Conservation (phyloP, 2,888 invertebrate species). For the Agrochola lychnidis region DNA sequence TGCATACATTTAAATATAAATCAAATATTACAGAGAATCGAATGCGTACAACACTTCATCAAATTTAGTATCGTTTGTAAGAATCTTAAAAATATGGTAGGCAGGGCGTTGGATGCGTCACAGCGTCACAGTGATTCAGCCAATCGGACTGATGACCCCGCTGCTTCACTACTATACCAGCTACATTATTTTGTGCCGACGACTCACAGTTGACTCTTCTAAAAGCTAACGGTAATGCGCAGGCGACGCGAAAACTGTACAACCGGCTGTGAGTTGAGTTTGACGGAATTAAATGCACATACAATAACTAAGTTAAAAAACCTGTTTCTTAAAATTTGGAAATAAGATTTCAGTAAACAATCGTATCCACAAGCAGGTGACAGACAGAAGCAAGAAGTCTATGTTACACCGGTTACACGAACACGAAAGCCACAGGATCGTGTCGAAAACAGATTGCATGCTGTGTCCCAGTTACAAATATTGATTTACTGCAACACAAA, state of each 20-base stretch:
- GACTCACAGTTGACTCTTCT: conserved; percentile 76
- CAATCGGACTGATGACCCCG: conserved; percentile 83
- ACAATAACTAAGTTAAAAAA: background rate
- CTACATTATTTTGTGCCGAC: conserved; percentile 72
- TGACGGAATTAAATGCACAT: conserved; percentile 60
- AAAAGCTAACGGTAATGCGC: conserved; percentile 80
- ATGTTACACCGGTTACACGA: conserved; percentile 10
- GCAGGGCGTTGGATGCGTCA: conserved; percentile 66
- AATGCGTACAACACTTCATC: conserved; percentile 44
- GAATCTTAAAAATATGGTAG: conserved; percentile 56
- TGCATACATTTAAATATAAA: conserved; percentile 41
- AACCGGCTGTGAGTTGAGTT: conserved; percentile 66
- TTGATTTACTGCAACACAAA: conserved; percentile 47
- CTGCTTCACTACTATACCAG: conserved; percentile 66
- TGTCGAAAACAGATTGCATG: conserved; percentile 63
- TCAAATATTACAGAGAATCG: conserved; percentile 15
- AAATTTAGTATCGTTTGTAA: conserved; percentile 39
- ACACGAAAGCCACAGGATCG: conserved; percentile 47
- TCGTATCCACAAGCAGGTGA: background rate
- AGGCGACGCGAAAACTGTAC: conserved; percentile 72
- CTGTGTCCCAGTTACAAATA: conserved; percentile 53
- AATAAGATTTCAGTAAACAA: conserved; percentile 5
- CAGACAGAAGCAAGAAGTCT: conserved; percentile 13
- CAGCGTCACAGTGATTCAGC: conserved; percentile 76
- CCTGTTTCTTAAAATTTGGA: background rate